Conservation (phyloP, 2,113 vertebrate species). For the Oreotrochilus melanogaster region DNA sequence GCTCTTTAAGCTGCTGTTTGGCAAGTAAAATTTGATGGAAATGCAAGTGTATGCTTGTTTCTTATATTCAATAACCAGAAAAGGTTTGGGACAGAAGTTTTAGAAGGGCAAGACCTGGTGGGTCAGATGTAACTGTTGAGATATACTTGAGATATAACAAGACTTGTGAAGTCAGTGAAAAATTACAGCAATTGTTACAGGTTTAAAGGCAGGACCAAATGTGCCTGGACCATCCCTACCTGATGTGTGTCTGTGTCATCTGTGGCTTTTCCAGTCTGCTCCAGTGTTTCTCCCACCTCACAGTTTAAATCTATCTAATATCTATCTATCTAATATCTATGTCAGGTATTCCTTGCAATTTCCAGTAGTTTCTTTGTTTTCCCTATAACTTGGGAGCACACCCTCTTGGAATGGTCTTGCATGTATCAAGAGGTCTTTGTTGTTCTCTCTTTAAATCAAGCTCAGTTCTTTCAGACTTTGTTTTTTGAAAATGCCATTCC, state of each 20-base stretch:
- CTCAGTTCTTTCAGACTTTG: neutral
- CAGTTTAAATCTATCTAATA: neutral
- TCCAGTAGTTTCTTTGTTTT: neutral
- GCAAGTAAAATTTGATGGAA: neutral
- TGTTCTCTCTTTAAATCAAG: neutral
- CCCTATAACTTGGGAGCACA: neutral
- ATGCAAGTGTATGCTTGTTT: neutral
- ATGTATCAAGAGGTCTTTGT: neutral
- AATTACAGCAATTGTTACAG: neutral
- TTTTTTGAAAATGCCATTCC: neutral
- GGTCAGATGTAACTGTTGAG: neutral
- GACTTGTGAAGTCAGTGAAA: neutral
- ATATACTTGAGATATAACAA: neutral
- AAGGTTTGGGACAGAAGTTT: neutral
- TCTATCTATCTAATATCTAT: neutral
- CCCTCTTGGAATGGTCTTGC: neutral
- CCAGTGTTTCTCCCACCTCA: neutral
- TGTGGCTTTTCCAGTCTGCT: neutral
- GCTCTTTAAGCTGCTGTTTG: neutral
- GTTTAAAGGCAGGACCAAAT: neutral
- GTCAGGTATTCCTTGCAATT: neutral
- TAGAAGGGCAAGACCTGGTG: neutral
- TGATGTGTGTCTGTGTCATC: fast-evolving
- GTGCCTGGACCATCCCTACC: neutral
- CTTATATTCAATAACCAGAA: neutral